Evolutionary conservation across 2,888 invertebrate genomes (phyloP), one percentile per base, ranked within the genome.

Genomic region (Vanessa cardui): DNA sequence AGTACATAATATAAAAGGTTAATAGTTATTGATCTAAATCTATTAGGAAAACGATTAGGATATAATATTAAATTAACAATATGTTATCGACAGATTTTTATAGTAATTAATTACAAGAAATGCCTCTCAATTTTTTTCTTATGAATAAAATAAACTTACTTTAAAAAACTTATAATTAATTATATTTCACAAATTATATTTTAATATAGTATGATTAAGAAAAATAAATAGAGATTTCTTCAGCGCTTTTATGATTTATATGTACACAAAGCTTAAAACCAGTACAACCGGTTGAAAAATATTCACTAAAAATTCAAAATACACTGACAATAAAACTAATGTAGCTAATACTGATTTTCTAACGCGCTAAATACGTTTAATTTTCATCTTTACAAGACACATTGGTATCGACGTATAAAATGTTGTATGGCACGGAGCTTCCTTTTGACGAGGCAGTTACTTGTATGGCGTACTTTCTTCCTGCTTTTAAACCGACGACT

Each of bases 381-480:
- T 65, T 75, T 70, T 84, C 80, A 31, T 86, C 84, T 74, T 86
- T 88, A 73, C 92, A 92, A 1, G 86, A 85, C 1, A 76, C 70
- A 63, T 89, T 89, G 1, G 90, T 92, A 61, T 92, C 90, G 0
- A 85, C 88, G 63, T 88, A 89, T 44, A 92, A 71, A 0, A 83
- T 77, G 62, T 86, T 87, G 73, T 92, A 92, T 0, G 91, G 88
- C 2, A 90, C 87, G 1, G 83, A 77, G 65, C 78, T 83, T 7
- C 87, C 89, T 74, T 85, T 88, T 33, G 77, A 85, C 0, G 85
- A 80, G 2, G 92, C 92, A 4, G 84, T 81, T 9, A 92, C 91
- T 81, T 89, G 89, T 39, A 92, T 80, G 0, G 87, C 87, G 71
- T 92, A 92, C 70, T 90, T 90, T 49, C 80, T 82, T n/a, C 87